Evolutionary conservation across 1,140 invertebrate genomes (phyloP), one percentile per base, ranked within the genome.

Genomic region (Subanguina moxae): DNA sequence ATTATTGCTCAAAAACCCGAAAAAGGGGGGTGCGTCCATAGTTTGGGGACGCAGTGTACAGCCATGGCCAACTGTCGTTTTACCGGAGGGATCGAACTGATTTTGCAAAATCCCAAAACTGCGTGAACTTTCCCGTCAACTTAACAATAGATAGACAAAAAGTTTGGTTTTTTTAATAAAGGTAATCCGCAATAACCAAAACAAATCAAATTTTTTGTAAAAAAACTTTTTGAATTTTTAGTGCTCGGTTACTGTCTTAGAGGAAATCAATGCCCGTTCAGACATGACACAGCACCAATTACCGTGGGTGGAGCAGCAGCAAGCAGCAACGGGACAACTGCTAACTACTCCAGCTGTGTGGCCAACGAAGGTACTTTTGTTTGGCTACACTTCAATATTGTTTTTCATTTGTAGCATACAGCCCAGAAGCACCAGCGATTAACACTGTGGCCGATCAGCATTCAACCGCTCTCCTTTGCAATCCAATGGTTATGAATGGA

Each of bases 171-270:
- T n/a, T n/a, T n/a, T n/a, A n/a, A n/a, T n/a, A n/a, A n/a, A n/a
- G n/a, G n/a, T n/a, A n/a, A n/a, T n/a, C n/a, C n/a, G n/a, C n/a
- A n/a, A n/a, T n/a, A n/a, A n/a, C n/a, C n/a, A n/a, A n/a, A n/a
- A n/a, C n/a, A n/a, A n/a, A n/a, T n/a, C n/a, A n/a, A n/a, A n/a
- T n/a, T n/a, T n/a, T n/a, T n/a, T n/a, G n/a, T n/a, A n/a, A n/a
- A n/a, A n/a, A n/a, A n/a, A n/a, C n/a, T n/a, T n/a, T 38, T 3
- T 38, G 32, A 5, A 21, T 21, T 52, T 52, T 52, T 15, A 52
- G 48, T 52, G n/a, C 48, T 52, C 3, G 48, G 48, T 15, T 52
- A 52, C 48, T 52, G 48, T 52, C n/a, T 52, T 8, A 52, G 48
- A 52, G 48, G 48, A 3, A 52, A 52, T 15, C n/a, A 52, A 8